These are phyloP conservation scores for Dilophus febrilis DNA, from an alignment of 2,888 invertebrate genomes.

Conservation along the genomic window DNA sequence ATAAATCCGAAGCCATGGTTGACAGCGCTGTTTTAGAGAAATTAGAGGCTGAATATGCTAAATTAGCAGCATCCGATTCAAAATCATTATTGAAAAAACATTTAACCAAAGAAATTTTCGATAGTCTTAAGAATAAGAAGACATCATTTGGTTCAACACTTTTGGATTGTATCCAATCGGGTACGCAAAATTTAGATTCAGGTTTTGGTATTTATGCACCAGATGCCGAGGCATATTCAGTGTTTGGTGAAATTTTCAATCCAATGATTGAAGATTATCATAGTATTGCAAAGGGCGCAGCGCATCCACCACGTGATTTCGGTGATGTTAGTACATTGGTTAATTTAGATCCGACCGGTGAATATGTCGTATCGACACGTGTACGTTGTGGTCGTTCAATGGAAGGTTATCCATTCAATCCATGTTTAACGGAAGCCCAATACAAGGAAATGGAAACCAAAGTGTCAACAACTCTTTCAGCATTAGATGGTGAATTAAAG, in stretches of 20 bases:
- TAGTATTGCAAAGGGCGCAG: conserved; percentile 82
- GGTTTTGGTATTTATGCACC: conserved; percentile 96
- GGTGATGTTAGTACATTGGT: conserved; percentile 81
- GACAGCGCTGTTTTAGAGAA: conserved; percentile 82
- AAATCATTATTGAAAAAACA: conserved; percentile 94
- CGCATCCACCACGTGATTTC: conserved; percentile 87
- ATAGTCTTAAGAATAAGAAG: conserved; percentile 81
- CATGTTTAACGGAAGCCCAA: conserved; percentile 88
- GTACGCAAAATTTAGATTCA: conserved; percentile 91
- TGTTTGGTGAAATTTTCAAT: conserved; percentile 86
- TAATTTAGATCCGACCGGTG: conserved; percentile 80
- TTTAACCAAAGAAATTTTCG: conserved; percentile 80
- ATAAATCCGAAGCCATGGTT: conserved; percentile 65
- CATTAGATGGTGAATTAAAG: conserved; percentile 76
- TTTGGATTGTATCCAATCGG: conserved; percentile 89
- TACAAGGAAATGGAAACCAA: conserved; percentile 96
- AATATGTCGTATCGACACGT: conserved; percentile 88
- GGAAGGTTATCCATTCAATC: conserved; percentile 95
- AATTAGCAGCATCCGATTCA: conserved; percentile 74
- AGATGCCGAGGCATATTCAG: conserved; percentile 87
- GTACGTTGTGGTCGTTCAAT: conserved; percentile 90
- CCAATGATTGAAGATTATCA: conserved; percentile 98
- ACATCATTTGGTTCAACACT: conserved; percentile 81
- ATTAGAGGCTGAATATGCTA: conserved; percentile 79
- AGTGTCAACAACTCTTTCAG: conserved; percentile 63